Evolutionary conservation across 1,140 invertebrate species (phyloP).

Genomic region (Aphelenchoides besseyi): DNA sequence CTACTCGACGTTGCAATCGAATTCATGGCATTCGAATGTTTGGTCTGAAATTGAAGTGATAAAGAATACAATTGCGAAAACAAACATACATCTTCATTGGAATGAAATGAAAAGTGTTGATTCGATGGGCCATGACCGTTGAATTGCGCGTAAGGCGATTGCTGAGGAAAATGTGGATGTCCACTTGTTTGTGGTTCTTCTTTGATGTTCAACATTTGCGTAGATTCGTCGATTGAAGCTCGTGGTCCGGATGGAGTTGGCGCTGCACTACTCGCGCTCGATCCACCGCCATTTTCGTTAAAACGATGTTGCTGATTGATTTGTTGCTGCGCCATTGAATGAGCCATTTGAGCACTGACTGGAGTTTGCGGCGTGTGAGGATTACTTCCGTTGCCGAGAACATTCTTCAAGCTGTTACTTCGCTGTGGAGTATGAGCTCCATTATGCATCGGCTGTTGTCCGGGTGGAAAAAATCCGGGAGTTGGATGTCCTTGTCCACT

Average conservation of each 20-base stretch:
- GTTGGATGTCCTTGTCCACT: neutral
- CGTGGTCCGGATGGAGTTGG: conserved; percentile 3
- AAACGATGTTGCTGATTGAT: conserved; percentile 2
- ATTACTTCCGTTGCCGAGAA: neutral
- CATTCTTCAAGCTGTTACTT: conserved; percentile 11
- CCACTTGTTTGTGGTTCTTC: neutral
- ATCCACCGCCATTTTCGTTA: conserved; percentile 11
- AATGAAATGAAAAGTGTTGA: neutral
- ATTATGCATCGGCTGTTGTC: neutral
- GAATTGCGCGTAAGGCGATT: conserved; percentile 17
- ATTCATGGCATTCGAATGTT: neutral
- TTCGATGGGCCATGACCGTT: conserved; percentile 10
- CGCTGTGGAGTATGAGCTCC: conserved; percentile 16
- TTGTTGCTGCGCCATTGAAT: neutral
- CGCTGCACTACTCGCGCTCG: conserved; percentile 5
- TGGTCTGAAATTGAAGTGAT: neutral
- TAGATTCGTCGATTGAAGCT: neutral
- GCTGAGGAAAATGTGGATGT: neutral
- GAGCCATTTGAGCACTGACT: neutral
- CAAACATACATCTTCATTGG: neutral
- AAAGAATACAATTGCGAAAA: neutral
- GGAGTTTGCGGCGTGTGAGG: conserved; percentile 11
- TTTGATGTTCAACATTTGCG: neutral
- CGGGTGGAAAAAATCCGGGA: no score
- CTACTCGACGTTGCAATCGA: neutral